phyloP scores from a whole-genome alignment of 2,113 vertebrate species.

The Phaethon lepturus region DNA sequence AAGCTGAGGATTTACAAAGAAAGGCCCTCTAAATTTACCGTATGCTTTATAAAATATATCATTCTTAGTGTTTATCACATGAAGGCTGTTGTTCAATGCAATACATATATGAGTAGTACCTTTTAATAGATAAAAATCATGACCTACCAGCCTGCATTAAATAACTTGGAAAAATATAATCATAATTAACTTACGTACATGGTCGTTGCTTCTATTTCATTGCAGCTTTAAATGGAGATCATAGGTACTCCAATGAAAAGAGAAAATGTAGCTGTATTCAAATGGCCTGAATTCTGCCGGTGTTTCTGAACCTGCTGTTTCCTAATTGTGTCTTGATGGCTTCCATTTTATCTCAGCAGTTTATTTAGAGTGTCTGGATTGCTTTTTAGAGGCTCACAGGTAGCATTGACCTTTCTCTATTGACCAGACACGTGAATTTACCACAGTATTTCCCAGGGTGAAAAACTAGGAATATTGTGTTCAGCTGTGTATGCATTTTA shows the following conservation, averaged over 20 bases:
- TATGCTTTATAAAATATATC: neutral
- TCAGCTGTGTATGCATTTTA: neutral
- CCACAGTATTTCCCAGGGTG: neutral
- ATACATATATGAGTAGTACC: neutral
- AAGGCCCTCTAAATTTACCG: neutral
- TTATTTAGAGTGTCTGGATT: conserved; percentile 12
- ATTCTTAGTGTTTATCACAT: neutral
- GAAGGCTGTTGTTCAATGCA: neutral
- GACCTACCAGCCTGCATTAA: neutral
- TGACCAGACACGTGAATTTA: neutral
- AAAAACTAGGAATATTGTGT: neutral
- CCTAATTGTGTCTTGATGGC: conserved; percentile 24
- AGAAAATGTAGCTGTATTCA: neutral
- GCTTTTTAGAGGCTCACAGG: conserved; percentile 28
- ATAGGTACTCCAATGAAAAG: neutral
- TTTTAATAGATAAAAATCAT: neutral
- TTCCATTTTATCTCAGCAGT: conserved; percentile 39
- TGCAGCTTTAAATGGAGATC: neutral
- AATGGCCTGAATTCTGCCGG: neutral
- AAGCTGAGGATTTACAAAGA: neutral
- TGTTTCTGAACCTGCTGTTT: conserved; percentile 24
- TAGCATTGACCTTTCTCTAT: conserved; percentile 35
- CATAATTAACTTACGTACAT: neutral
- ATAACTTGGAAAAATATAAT: neutral
- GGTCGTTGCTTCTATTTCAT: neutral